Evolutionary conservation across 2,888 invertebrate genomes (phyloP).

Genomic region (Buathra laborator): DNA sequence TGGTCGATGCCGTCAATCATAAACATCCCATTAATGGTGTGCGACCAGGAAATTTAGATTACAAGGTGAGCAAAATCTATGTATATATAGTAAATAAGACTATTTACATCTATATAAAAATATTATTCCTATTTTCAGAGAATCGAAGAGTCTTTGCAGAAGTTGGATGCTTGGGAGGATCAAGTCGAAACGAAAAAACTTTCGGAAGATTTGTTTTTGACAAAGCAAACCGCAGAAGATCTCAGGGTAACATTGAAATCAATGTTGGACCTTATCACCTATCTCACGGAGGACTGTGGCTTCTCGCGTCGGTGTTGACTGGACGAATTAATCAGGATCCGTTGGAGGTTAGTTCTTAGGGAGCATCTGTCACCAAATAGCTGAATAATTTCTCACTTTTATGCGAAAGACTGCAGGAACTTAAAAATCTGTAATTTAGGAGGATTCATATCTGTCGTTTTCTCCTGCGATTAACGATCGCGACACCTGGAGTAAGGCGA

Average conservation of each 20-base stretch:
- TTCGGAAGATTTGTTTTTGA: constrained; percentile 60
- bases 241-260: constrained; percentile 67
- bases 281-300: too few species aligned
- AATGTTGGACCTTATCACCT: too few species aligned
- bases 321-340: too few species aligned
- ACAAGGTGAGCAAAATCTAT: constrained; percentile 38
- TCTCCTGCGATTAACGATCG: background rate
- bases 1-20: constrained; percentile 59
- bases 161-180: constrained; percentile 67
- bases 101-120: constrained; percentile 15
- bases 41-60: constrained; percentile 47
- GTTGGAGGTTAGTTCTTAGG: constrained; percentile 60
- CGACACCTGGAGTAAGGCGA: constrained; percentile 8
- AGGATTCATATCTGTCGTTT: background rate
- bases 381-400: background rate
- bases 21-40: constrained; percentile 47
- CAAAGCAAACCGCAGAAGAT: constrained; percentile 68
- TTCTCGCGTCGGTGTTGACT: too few species aligned
- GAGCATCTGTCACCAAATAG: background rate
- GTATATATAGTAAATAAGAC: constrained; percentile 18
- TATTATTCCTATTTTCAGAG: constrained; percentile 59
- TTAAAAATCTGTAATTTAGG: background rate
- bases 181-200: constrained; percentile 55
- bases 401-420: background rate
- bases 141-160: constrained; percentile 57